These are phyloP conservation scores for Procavia capensis DNA, from an alignment of 2,113 vertebrate genomes.

Conservation along the genomic window DNA sequence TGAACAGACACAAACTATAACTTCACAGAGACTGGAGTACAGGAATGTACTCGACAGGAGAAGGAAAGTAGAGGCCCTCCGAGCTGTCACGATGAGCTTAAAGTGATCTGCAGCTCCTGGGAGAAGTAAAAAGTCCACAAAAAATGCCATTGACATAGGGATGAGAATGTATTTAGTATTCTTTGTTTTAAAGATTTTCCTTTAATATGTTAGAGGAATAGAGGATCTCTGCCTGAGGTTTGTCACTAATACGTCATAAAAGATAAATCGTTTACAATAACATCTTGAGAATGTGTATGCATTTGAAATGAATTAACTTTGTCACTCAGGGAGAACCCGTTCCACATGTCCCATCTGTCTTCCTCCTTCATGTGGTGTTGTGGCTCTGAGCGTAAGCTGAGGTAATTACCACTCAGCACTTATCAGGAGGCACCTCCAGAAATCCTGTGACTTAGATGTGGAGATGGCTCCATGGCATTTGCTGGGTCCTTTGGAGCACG, in stretches of 20 bases:
- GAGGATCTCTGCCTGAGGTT: background rate
- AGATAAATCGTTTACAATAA: conserved; percentile 34
- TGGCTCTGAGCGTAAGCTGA: background rate
- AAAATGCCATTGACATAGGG: background rate
- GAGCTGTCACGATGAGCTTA: background rate
- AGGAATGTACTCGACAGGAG: background rate
- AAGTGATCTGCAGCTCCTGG: background rate
- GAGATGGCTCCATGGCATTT: background rate
- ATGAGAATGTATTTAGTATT: background rate
- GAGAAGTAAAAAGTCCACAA: background rate
- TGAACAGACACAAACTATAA: background rate
- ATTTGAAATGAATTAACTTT: conserved; percentile 38
- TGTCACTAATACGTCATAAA: conserved; percentile 30
- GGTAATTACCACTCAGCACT: background rate
- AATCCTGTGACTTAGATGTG: background rate
- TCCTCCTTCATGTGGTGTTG: background rate
- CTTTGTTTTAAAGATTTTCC: background rate
- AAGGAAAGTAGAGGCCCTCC: background rate
- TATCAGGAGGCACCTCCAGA: background rate
- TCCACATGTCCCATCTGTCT: background rate
- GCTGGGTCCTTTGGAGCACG: background rate
- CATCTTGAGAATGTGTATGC: conserved; percentile 32
- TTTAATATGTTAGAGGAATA: conserved; percentile 1
- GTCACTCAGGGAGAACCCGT: background rate
- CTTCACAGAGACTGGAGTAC: accelerated